Evolutionary conservation across 2,888 invertebrate genomes (phyloP), one percentile per base, ranked within the genome.

Genomic region (Tetramorium bicarinatum): DNA sequence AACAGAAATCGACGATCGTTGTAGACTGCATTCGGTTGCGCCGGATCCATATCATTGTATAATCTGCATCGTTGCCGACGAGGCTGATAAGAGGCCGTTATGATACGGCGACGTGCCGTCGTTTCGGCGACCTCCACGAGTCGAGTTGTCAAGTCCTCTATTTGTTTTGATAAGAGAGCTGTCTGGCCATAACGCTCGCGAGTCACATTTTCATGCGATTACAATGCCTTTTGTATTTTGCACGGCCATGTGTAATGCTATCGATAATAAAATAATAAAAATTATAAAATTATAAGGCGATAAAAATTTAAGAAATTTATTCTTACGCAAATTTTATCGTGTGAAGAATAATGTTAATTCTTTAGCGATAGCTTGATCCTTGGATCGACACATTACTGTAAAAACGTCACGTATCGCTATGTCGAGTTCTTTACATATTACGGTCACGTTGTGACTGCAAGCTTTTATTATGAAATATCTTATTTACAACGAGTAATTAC

Each of bases 1-100:
- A 89, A 85, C 77, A 64, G 52, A 52, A 79, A 75, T 49, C 71
- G 59, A 38, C 41, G 75, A 54, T 69, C 61, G 64, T 41, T 34
- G n/a, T n/a, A 41, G 64, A 38, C 67, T 83, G 77, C 52, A 76
- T 67, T 79, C 72, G 49, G 52, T 44, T 69, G 44, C 80, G 41
- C 18, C 44, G 54, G 11, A 25, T 66, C 25, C 44, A 29, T 13
- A 52, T 47, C 18, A 18, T 49, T 21, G 72, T 59, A 4, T 72
- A 72, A 72, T 72, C 34, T 34, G n/a, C 11, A 34, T 29, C 49
- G 7, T 47, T 13, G 54, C 15, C 9, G 9, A 41, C n/a, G 25
- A 49, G 38, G 6, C 25, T 4, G 54, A 54, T 66, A 54, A 77
- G 25, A 44, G 6, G 13, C 13, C 47, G 34, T 69, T 67, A 44